Conservation (phyloP, 2,888 invertebrate genomes). For the Leptinotarsa haldemani region DNA sequence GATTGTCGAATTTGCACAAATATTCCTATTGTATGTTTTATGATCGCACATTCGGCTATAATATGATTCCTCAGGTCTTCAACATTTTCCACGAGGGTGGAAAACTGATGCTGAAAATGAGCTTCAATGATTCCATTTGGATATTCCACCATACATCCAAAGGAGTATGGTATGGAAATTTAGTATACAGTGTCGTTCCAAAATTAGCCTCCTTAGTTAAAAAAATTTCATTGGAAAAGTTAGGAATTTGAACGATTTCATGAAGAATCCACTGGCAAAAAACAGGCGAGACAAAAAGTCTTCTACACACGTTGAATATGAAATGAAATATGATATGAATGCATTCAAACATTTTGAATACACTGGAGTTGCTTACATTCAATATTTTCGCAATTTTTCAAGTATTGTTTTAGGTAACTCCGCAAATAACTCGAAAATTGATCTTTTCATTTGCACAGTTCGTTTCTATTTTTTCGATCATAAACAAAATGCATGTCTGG, state of each 20-base stretch:
- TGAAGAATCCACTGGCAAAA: constrained; percentile 16
- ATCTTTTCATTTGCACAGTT: no score
- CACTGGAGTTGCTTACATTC: no score
- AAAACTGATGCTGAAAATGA: no score
- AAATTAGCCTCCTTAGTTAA: constrained; percentile 4
- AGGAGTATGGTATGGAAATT: constrained; percentile 2
- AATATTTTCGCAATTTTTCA: neutral
- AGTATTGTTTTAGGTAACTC: neutral
- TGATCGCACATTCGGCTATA: neutral
- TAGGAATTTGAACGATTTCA: constrained; percentile 29
- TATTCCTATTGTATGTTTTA: no score
- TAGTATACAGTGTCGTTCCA: neutral
- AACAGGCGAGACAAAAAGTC: neutral
- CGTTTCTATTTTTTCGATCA: no score
- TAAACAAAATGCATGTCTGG: no score
- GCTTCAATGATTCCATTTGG: no score
- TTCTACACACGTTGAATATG: constrained; percentile 3
- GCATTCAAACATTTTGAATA: neutral
- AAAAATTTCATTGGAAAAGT: constrained; percentile 24
- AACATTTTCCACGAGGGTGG: no score
- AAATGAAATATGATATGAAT: constrained; percentile 2
- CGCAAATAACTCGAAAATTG: neutral
- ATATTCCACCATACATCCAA: neutral
- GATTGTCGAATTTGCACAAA: no score
- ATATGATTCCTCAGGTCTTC: no score